These are phyloP conservation scores for Gobio gobio DNA, from an alignment of 2,113 vertebrate genomes.

Conservation along the genomic window DNA sequence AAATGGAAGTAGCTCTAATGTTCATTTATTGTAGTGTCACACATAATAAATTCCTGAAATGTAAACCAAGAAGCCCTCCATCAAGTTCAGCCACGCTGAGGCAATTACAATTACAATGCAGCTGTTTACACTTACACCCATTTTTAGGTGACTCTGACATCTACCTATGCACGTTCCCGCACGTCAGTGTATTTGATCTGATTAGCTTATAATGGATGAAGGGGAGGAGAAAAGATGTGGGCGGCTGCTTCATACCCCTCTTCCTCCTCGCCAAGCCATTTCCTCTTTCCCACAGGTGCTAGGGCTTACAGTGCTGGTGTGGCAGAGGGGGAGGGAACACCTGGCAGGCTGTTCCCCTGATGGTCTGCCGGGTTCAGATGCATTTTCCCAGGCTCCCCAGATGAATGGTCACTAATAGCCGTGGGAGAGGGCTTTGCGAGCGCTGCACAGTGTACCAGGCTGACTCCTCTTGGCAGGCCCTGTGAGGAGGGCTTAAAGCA, in stretches of 20 bases:
- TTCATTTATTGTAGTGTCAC: neutral
- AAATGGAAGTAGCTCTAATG: neutral
- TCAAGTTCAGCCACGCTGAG: constrained; percentile 62
- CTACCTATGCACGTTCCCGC: neutral
- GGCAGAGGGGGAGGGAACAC: constrained; percentile 76
- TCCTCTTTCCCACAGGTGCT: constrained; percentile 74
- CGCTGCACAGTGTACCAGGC: constrained; percentile 71
- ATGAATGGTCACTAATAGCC: constrained; percentile 81
- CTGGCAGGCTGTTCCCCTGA: constrained; percentile 80
- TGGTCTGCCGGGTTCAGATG: constrained; percentile 78
- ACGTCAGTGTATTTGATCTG: neutral
- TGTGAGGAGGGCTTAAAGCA: constrained; percentile 75
- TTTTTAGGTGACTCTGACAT: neutral
- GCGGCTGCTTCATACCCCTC: neutral
- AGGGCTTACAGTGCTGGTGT: constrained; percentile 64
- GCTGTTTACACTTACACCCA: neutral
- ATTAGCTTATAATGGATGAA: neutral
- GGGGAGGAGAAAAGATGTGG: constrained; percentile 1
- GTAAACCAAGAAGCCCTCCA: constrained; percentile 65
- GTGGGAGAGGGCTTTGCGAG: constrained; percentile 85
- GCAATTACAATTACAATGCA: constrained; percentile 50
- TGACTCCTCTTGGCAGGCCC: constrained; percentile 81
- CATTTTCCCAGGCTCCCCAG: constrained; percentile 88
- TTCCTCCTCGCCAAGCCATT: neutral
- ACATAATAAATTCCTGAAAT: constrained; percentile 39